Evolutionary conservation across 2,797 vertebrate genomes (phyloP), one percentile per base, ranked within the genome.

Genomic region (Hapalemur alaotrensis): DNA sequence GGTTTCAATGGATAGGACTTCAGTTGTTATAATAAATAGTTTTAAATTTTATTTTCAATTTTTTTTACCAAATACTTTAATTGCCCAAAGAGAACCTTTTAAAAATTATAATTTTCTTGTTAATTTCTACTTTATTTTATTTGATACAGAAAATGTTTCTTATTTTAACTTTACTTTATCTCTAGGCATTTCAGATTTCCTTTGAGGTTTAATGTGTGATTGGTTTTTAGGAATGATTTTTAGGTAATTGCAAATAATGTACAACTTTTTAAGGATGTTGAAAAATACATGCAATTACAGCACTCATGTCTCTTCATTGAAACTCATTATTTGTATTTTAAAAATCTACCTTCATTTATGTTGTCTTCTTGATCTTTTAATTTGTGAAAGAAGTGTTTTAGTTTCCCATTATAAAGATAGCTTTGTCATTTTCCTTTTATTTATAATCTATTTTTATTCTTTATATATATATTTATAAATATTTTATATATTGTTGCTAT

Each of bases 101-200:
- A 46, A 59, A 94, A 43, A 65, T n/a, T 32, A 41, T 38, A 20
- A 50, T 79, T 86, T 80, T 95, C 2, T 48, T 92, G 14, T 95
- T 73, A 79, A 59, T 75, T 96, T 89, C 35, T 72, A 4, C 46
- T 61, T 81, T 87, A n/a, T 30, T 82, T 83, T 89, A 46, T 81
- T 87, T 84, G 50, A n/a, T 52, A 72, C 7, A 46, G 17, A 57
- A 96, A 38, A 59, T 32, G 2, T 61, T 94, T 91, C 7, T 61
- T 63, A 22, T 46, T 95, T 73, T 85, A n/a, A 75, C 20, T 54
- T 57, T 83, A 70, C 11, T 46, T 73, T 95, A 85, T 48, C 10
- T 46, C 41, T 85, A 82, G 67, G 67, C n/a, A 92, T 80, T 89
- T 93, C 23, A 43, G 14, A 63, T 95, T 91, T 95, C n/a, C 32